Conservation (phyloP, 2,888 invertebrate genomes). For the Macropis europaea region DNA sequence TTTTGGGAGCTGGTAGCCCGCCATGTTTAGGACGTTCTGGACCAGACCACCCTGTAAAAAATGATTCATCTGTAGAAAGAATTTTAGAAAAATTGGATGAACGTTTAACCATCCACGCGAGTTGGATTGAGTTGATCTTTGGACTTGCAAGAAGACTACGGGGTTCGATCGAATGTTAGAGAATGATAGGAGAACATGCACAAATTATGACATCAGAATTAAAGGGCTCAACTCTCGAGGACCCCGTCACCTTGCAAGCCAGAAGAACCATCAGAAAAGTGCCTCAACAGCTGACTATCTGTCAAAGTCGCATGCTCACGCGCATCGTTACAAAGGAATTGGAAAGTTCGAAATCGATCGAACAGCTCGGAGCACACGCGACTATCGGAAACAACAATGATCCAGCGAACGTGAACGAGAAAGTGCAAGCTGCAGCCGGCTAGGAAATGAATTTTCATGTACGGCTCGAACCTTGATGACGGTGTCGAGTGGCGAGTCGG, state of each 20-base stretch:
- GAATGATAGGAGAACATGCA: no score
- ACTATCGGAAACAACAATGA: not conserved
- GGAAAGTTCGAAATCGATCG: conserved; percentile 13
- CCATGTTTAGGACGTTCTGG: conserved; percentile 31
- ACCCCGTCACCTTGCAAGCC: no score
- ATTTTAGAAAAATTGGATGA: no score
- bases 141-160: no score
- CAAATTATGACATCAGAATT: no score
- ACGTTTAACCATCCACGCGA: no score
- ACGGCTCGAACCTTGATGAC: conserved; percentile 25
- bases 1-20: conserved; percentile 35
- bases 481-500: conserved; percentile 31
- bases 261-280: no score
- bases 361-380: no score
- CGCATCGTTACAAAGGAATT: conserved; percentile 38
- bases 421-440: not conserved
- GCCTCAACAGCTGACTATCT: no score
- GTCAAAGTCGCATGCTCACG: not conserved
- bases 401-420: not conserved
- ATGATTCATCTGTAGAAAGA: conserved; percentile 31
- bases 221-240: no score
- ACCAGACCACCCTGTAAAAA: conserved; percentile 25
- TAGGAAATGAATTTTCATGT: not conserved
- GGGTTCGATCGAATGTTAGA: no score
- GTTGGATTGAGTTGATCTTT: no score